Conservation (phyloP, 2,113 vertebrate genomes). For the Turnix velox region DNA sequence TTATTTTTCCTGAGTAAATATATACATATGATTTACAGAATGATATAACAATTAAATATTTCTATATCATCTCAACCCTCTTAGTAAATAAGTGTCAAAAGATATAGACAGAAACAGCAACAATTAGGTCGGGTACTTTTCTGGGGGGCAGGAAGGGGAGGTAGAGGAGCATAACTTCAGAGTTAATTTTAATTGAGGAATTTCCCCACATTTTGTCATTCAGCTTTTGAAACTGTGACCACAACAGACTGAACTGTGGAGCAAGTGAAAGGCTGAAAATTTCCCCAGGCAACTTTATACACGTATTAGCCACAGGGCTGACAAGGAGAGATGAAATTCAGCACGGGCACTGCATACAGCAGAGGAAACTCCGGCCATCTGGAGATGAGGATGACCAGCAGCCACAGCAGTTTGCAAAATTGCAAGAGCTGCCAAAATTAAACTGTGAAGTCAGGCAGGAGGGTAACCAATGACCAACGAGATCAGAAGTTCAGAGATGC, state of each 20-base stretch:
- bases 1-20: not conserved
- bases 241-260: conserved; percentile 55
- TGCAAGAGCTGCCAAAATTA: conserved; percentile 72
- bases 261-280: conserved; percentile 31
- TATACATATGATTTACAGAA: not conserved
- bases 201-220: conserved; percentile 75
- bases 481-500: conserved; percentile 72
- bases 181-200: conserved; percentile 78
- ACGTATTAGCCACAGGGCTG: conserved; percentile 14
- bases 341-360: not conserved
- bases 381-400: conserved; percentile 32
- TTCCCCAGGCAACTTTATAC: conserved; percentile 38
- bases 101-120: not conserved
- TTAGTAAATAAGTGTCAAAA: not conserved
- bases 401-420: conserved; percentile 27
- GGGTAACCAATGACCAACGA: conserved; percentile 59
- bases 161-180: conserved; percentile 57
- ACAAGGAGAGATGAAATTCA: not conserved
- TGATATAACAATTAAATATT: not conserved
- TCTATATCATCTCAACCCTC: not conserved
- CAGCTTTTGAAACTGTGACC: conserved; percentile 71
- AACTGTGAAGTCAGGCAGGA: conserved; percentile 68
- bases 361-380: conserved; percentile 62
- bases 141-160: conserved; percentile 11
- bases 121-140: not conserved